These are phyloP conservation scores for Magallana ariakensis DNA, from an alignment of 1,140 invertebrate species.

Conservation along the genomic window DNA sequence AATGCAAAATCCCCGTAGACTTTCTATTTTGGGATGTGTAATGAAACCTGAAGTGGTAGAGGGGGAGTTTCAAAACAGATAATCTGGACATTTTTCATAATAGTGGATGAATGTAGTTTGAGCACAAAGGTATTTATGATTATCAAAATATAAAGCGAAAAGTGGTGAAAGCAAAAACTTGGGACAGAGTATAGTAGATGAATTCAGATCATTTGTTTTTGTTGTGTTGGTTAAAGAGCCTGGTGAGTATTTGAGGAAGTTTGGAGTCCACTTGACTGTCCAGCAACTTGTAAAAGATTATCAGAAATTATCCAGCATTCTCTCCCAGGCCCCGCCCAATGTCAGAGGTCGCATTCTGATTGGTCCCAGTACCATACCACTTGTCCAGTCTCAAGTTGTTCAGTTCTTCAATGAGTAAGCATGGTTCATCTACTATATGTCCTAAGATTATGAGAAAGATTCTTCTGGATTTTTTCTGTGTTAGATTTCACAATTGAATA, in stretches of 20 bases:
- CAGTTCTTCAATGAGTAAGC: constrained; percentile 9
- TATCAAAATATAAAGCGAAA: too few relatives aligned
- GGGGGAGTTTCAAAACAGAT: too few relatives aligned
- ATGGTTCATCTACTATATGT: neutral
- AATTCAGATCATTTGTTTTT: too few relatives aligned
- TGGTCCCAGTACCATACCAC: neutral
- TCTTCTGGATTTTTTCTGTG: neutral
- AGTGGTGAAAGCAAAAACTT: too few relatives aligned
- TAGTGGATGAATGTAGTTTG: too few relatives aligned
- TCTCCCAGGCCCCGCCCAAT: neutral
- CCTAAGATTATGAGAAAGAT: neutral
- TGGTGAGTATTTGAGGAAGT: neutral
- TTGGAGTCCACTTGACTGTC: neutral
- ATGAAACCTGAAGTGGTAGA: too few relatives aligned
- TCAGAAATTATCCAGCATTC: neutral
- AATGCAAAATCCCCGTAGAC: too few relatives aligned
- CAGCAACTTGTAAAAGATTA: neutral
- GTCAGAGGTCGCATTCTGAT: neutral
- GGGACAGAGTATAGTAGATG: too few relatives aligned
- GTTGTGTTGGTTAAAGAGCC: neutral
- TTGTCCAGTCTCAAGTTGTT: neutral
- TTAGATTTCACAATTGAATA: neutral
- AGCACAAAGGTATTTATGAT: too few relatives aligned
- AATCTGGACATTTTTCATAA: too few relatives aligned
- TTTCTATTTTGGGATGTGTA: too few relatives aligned